These are phyloP conservation scores for Drosophila anomalata DNA, from an alignment of 2,888 invertebrate species.

Conservation along the genomic window DNA sequence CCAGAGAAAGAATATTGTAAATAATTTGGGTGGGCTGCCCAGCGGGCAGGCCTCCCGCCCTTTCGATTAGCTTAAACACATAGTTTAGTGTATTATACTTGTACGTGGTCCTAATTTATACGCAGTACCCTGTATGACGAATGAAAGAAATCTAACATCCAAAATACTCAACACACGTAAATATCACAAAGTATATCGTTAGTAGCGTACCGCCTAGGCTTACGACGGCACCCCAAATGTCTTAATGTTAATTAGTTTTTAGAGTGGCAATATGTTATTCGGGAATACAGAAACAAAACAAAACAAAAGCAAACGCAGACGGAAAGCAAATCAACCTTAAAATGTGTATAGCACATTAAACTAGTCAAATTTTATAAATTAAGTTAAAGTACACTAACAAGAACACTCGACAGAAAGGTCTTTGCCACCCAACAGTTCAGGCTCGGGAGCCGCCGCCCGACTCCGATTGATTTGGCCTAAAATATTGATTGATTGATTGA, in stretches of 20 bases:
- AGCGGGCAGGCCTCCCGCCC: conserved; percentile 6
- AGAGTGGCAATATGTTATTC: conserved; percentile 52
- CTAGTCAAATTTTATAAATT: conserved; percentile 82
- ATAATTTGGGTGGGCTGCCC: conserved; percentile 58
- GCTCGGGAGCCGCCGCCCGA: conserved; percentile 2
- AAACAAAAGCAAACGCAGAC: conserved; percentile 30
- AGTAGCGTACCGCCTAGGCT: conserved; percentile 44
- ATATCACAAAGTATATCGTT: conserved; percentile 79
- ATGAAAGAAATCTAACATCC: conserved; percentile 75
- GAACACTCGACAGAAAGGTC: conserved; percentile 68
- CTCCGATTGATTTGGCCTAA: conserved; percentile 27
- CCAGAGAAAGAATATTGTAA: conserved; percentile 55
- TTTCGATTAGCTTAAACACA: conserved; percentile 26
- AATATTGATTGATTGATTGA: conserved; percentile 34
- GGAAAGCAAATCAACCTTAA: conserved; percentile 49
- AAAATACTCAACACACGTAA: conserved; percentile 74
- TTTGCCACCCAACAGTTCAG: conserved; percentile 27
- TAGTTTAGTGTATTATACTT: conserved; percentile 76
- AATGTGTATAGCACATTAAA: conserved; percentile 81
- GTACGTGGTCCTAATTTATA: conserved; percentile 76
- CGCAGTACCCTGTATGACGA: conserved; percentile 48
- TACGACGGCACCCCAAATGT: conserved; percentile 47
- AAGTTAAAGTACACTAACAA: conserved; percentile 72
- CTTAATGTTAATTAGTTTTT: conserved; percentile 80
- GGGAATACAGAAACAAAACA: conserved; percentile 46